These are phyloP conservation scores for Notarius lentiginosus DNA, from an alignment of 2,113 vertebrate species.

Conservation along the genomic window DNA sequence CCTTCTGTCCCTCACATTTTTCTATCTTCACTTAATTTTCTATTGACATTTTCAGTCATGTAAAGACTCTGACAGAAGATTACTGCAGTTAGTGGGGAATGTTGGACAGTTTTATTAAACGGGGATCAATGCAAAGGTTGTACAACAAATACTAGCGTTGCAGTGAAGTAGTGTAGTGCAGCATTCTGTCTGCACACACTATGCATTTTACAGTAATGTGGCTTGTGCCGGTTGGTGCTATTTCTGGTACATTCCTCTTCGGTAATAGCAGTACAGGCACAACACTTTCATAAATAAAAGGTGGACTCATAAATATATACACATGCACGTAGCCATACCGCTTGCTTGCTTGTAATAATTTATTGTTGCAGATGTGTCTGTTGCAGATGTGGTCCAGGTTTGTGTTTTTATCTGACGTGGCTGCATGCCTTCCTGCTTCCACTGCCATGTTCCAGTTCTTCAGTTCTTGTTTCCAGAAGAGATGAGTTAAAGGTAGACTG, in stretches of 20 bases:
- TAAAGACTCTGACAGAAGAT: not conserved
- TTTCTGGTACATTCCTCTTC: not conserved
- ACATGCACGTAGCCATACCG: not conserved
- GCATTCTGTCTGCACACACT: not conserved
- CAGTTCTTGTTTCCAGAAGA: not conserved
- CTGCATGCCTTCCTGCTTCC: not conserved
- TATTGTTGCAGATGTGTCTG: not conserved
- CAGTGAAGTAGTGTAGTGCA: not conserved
- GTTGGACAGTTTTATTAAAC: conserved; percentile 30
- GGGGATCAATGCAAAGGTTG: conserved; percentile 14
- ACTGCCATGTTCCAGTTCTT: not conserved
- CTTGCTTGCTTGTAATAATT: not conserved
- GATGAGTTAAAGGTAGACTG: not conserved
- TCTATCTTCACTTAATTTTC: conserved; percentile 6
- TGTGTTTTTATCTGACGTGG: not conserved
- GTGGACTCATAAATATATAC: not conserved
- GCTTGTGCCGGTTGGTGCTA: not conserved
- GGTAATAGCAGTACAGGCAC: not conserved
- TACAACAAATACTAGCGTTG: not conserved
- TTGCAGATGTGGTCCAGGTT: not conserved
- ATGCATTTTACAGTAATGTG: not conserved
- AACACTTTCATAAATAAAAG: not conserved
- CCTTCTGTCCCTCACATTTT: conserved; percentile 8
- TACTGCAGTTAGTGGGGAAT: not conserved
- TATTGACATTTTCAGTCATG: conserved; percentile 18